A percentile compares a stretch with the other conserved stretches of the same genome.
These are phyloP conservation scores for Tragelaphus buxtoni DNA, from an alignment of 2,113 vertebrate species.

Conservation along the genomic window DNA sequence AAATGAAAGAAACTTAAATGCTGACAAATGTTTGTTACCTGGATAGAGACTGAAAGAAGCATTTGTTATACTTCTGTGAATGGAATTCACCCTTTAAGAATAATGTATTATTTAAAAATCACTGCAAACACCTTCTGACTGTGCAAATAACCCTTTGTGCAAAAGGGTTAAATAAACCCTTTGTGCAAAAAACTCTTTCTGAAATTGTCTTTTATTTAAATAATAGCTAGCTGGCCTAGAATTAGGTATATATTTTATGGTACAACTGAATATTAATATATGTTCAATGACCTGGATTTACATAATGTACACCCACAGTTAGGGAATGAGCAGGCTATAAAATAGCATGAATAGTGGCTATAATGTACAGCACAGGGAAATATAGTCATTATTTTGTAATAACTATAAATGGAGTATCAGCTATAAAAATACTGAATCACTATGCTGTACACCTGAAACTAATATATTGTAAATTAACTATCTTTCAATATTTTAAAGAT, in stretches of 20 bases:
- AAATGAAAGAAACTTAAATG: neutral
- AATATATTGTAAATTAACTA: neutral
- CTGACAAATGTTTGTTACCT: neutral
- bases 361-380: neutral
- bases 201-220: neutral
- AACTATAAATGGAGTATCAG: neutral
- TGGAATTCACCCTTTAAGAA: neutral
- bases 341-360: neutral
- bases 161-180: too few species aligned
- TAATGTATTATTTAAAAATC: neutral
- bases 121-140: neutral
- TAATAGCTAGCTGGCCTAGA: neutral
- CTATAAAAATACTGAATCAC: neutral
- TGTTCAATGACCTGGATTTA: neutral
- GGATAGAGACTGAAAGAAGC: neutral
- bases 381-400: neutral
- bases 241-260: conserved; percentile 24
- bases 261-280: neutral
- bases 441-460: neutral
- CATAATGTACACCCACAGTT: neutral
- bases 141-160: neutral
- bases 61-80: neutral
- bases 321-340: neutral
- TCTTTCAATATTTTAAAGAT: neutral
- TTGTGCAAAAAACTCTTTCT: neutral